phyloP scores from a whole-genome alignment of 2,797 vertebrate species.

The Centroberyx gerrardi region DNA sequence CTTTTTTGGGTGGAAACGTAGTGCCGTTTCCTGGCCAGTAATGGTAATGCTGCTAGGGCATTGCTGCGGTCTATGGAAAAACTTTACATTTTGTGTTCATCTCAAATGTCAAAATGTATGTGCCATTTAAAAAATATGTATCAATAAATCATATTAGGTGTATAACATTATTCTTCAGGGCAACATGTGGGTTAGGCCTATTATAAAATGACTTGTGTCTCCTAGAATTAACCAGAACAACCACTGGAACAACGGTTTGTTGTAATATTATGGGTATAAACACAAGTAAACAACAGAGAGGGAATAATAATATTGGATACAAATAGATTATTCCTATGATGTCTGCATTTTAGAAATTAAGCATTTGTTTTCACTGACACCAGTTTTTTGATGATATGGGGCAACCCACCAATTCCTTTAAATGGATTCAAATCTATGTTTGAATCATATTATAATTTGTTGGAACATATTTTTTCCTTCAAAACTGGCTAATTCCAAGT shows the following conservation, averaged over 20 bases:
- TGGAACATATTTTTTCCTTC: too few relatives aligned
- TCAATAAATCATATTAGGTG: too few relatives aligned
- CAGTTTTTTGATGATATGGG: neutral
- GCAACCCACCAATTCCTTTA: neutral
- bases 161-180: too few relatives aligned
- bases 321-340: neutral
- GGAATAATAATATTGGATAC: neutral
- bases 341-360: neutral
- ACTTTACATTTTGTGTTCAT: too few relatives aligned
- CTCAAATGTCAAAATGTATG: too few relatives aligned
- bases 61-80: neutral
- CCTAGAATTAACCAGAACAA: too few relatives aligned
- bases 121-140: too few relatives aligned
- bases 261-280: neutral
- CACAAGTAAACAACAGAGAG: neutral
- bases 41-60: slow-evolving; percentile 42
- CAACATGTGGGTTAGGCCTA: neutral
- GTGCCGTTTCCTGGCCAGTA: slow-evolving; percentile 54
- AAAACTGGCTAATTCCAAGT: too few relatives aligned
- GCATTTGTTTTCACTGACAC: neutral
- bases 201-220: neutral
- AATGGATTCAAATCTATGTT: too few relatives aligned
- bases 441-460: too few relatives aligned
- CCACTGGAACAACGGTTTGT: neutral
- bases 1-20: slow-evolving; percentile 45